Evolutionary conservation across 2,113 vertebrate genomes (phyloP).

Genomic region (Malurus cyaneus): DNA sequence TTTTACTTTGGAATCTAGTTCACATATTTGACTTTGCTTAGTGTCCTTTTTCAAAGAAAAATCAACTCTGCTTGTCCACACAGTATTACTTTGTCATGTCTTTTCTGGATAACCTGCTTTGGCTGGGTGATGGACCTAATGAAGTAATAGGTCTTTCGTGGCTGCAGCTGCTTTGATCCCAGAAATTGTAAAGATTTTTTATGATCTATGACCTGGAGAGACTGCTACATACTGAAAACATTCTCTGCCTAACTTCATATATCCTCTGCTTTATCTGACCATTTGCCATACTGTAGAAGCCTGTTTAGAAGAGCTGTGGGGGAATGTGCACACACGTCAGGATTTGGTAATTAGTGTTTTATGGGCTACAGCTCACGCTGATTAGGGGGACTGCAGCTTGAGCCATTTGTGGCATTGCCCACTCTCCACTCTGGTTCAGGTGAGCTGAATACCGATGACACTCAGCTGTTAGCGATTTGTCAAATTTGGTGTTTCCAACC

Average conservation of each 20-base stretch:
- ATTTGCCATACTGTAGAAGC: not conserved
- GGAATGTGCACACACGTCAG: not conserved
- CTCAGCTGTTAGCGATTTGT: not conserved
- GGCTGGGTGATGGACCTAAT: not conserved
- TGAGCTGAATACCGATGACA: not conserved
- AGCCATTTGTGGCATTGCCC: not conserved
- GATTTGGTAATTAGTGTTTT: not conserved
- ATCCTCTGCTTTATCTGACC: not conserved
- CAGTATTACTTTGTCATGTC: not conserved
- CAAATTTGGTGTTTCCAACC: not conserved
- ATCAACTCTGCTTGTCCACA: accelerated
- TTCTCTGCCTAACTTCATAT: not conserved
- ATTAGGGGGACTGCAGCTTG: not conserved
- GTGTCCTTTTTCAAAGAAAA: not conserved
- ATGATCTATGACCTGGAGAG: not conserved
- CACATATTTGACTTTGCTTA: not conserved
- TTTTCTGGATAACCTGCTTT: not conserved
- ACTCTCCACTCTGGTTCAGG: not conserved
- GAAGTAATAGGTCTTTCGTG: not conserved
- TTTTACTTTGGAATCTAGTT: not conserved
- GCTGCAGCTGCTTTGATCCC: not conserved
- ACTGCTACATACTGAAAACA: not conserved
- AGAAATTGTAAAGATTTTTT: not conserved
- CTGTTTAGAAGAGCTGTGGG: not conserved
- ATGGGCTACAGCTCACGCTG: not conserved